Evolutionary conservation across 2,113 vertebrate genomes (phyloP).

Genomic region (Nerophis lumbriciformis): DNA sequence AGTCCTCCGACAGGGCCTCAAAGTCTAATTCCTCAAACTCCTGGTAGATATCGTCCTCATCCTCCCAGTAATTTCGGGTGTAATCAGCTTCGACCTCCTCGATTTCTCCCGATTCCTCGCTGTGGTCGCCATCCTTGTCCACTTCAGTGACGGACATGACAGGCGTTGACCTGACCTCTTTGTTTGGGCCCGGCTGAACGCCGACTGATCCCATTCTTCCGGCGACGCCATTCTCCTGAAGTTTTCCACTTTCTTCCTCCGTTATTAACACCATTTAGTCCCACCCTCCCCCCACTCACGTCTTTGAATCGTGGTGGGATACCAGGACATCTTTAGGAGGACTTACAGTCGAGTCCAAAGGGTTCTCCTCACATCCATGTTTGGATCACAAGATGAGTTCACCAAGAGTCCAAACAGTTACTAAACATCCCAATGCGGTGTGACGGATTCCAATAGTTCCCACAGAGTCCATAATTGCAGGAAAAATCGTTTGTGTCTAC

Average conservation of each 20-base stretch:
- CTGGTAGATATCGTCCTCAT: conserved; percentile 72
- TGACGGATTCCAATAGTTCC: not conserved
- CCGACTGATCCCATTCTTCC: conserved; percentile 5
- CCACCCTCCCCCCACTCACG: conserved; percentile 5
- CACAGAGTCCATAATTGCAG: not conserved
- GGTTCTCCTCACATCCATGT: not conserved
- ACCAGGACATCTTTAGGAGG: conserved; percentile 12
- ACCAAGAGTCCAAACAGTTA: not conserved
- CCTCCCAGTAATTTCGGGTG: conserved; percentile 58
- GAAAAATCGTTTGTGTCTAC: not conserved
- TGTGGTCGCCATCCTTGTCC: conserved; percentile 20
- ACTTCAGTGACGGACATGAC: conserved; percentile 30
- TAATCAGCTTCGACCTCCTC: conserved; percentile 26
- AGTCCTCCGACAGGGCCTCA: conserved; percentile 60
- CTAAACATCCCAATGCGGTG: not conserved
- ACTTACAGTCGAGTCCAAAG: conserved; percentile 4
- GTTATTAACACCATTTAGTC: conserved; percentile 81
- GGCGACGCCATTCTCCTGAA: conserved; percentile 52
- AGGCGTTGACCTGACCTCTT: conserved; percentile 24
- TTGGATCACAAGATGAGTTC: not conserved
- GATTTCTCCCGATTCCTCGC: not conserved
- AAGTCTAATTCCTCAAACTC: conserved; percentile 81
- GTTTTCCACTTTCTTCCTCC: conserved; percentile 65
- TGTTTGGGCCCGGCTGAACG: conserved; percentile 8
- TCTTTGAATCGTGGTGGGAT: conserved; percentile 6